A percentile compares a stretch with the other conserved stretches of the same genome.
phyloP scores from a whole-genome alignment of 1,140 invertebrate genomes.

The Musca domestica region DNA sequence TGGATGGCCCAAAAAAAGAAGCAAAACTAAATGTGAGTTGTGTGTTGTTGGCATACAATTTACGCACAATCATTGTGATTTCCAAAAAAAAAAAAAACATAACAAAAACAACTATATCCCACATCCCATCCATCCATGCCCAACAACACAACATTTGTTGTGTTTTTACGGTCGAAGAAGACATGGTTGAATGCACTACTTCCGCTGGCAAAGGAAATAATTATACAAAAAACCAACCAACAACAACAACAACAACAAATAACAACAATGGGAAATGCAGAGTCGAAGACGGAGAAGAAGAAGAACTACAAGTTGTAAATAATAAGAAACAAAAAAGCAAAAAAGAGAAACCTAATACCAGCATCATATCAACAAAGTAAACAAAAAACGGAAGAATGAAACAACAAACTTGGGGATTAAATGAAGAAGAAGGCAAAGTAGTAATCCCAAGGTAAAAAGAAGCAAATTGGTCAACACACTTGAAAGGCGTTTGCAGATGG shows the following conservation, averaged over 20 bases:
- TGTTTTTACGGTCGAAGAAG: background rate
- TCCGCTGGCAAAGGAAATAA: conserved; percentile 45
- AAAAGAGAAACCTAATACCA: conserved; percentile 1
- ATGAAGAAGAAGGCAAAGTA: background rate
- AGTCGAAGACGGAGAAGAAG: background rate
- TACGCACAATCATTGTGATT: no score
- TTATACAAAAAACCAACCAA: conserved; percentile 26
- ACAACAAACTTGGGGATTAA: background rate
- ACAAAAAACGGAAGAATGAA: conserved; percentile 5
- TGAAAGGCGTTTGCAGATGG: background rate
- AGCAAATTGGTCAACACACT: background rate
- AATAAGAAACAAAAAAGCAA: background rate
- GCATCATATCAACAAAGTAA: background rate
- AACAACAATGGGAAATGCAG: conserved; percentile 35
- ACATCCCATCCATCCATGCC: no score
- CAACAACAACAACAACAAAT: no score
- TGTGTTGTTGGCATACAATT: no score
- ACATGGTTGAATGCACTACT: conserved; percentile 49
- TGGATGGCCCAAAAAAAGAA: no score
- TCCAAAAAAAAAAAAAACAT: no score
- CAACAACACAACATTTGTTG: no score
- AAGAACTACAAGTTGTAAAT: background rate
- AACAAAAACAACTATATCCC: no score
- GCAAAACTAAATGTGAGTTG: no score
- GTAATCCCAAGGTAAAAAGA: conserved; percentile 5